Conservation (phyloP, 2,888 invertebrate genomes). For the Cephus nigrinus region DNA sequence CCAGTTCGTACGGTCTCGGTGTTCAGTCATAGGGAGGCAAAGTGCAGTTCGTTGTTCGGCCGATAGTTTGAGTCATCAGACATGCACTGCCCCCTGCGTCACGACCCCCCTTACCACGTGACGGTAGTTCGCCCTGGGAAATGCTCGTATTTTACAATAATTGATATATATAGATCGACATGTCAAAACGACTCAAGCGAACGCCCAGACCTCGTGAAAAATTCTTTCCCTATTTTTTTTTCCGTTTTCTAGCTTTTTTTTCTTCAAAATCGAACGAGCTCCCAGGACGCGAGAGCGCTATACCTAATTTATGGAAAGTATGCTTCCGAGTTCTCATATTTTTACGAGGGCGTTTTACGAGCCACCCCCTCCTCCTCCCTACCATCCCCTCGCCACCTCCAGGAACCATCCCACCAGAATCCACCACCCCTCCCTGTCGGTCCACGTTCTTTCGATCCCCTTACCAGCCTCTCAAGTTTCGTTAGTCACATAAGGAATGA, state of each 20-base stretch:
- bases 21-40: conserved; percentile 51
- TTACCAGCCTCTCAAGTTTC: neutral
- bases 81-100: conserved; percentile 38
- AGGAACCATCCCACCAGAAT: neutral
- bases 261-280: neutral
- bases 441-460: conserved; percentile 15
- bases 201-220: neutral
- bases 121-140: neutral
- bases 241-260: conserved; percentile 17
- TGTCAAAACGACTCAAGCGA: conserved; percentile 18
- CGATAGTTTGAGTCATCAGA: conserved; percentile 48
- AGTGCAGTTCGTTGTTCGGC: conserved; percentile 59
- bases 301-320: conserved; percentile 7
- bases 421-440: conserved; percentile 9
- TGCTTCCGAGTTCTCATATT: neutral
- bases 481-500: neutral
- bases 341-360: conserved; percentile 4
- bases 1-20: neutral
- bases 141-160: conserved; percentile 26
- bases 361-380: neutral
- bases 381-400: neutral
- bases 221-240: neutral
- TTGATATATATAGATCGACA: conserved; percentile 39
- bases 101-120: neutral
- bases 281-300: neutral